These are phyloP conservation scores for Netelia virgata DNA, from an alignment of 2,888 invertebrate species.

Conservation along the genomic window DNA sequence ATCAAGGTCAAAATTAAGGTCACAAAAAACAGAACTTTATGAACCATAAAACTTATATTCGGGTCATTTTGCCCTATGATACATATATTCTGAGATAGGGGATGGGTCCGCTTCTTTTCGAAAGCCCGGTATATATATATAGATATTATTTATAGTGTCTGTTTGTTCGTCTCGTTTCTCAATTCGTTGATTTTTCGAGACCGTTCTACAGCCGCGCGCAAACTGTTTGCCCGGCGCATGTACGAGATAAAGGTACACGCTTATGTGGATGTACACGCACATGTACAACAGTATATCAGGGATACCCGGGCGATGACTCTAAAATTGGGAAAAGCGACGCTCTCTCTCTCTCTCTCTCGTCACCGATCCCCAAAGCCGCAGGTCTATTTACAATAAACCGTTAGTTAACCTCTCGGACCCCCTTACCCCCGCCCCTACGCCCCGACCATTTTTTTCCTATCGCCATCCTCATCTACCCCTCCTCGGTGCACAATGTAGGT, in stretches of 20 bases:
- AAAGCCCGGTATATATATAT: no score
- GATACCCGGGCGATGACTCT: slow-evolving; percentile 48
- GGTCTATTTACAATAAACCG: slow-evolving; percentile 66
- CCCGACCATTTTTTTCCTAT: not conserved
- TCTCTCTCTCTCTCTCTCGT: slow-evolving; percentile 51
- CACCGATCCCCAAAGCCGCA: slow-evolving; percentile 63
- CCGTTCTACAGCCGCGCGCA: slow-evolving; percentile 11
- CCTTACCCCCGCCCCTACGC: slow-evolving; percentile 6
- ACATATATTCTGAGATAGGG: no score
- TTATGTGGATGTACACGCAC: not conserved
- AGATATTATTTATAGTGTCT: slow-evolving; percentile 13
- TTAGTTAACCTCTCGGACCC: slow-evolving; percentile 60
- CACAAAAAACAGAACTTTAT: no score
- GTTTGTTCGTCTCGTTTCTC: slow-evolving; percentile 30
- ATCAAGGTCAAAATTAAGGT: no score
- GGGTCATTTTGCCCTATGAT: no score
- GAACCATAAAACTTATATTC: no score
- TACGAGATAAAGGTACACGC: not conserved
- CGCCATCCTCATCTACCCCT: slow-evolving; percentile 12
- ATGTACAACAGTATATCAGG: slow-evolving; percentile 23
- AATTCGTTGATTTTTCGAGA: slow-evolving; percentile 50
- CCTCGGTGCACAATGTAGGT: slow-evolving; percentile 34
- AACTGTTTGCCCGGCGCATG: not conserved
- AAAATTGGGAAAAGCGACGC: slow-evolving; percentile 61
- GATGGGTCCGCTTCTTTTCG: no score